Base-by-base conservation (phyloP, 2,888 invertebrate genomes). In the Lasioglossum morio region DNA sequence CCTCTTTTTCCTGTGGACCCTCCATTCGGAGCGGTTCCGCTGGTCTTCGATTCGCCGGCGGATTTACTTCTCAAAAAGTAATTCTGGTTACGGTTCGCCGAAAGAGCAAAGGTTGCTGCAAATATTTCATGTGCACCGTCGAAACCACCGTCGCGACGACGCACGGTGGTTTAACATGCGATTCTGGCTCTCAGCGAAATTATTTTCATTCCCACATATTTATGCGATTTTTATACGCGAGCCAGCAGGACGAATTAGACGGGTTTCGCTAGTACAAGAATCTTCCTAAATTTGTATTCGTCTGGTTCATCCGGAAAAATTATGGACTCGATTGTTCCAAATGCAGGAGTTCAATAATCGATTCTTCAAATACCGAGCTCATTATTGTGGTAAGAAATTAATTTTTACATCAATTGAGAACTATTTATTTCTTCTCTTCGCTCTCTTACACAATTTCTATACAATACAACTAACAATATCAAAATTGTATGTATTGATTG, bases 21-120 rank as follows among this genome's bases (percentile, higher is more conserved):
- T 53, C 7, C 7, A 48, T 48, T 48, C 19, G 48, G 7, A 2
- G 48, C 43, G 43, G 14, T 43, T 43, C 43, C 43, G 4, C 14
- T 2, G 63, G 16, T 63, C 16, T 30, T 63, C 30, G 27, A 63
- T 63, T 30, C 63, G 63, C 27, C 63, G 27, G 16, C 30, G 63
- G 63, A 63, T 63, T 63, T 63, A 16, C 14, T 30, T 63, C 30
- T 30, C 12, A 63, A 57, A 73, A 73, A 30, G 43, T 72, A n/a
- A 40, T 72, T 37, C 43, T 72, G 72, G 30, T 63, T 63, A 63
- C 30, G 63, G 63, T 63, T 63, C 63, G 30, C 30, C 63, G 63
- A 14, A 63, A 63, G 40, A 70, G 37, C 70, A 40, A 70, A 63
- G 63, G 63, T 63, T 40, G 70, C 70, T 72, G 77, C 27, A 16